Evolutionary conservation across 2,888 invertebrate species (phyloP).

Genomic region (Dolomedes plantarius): DNA sequence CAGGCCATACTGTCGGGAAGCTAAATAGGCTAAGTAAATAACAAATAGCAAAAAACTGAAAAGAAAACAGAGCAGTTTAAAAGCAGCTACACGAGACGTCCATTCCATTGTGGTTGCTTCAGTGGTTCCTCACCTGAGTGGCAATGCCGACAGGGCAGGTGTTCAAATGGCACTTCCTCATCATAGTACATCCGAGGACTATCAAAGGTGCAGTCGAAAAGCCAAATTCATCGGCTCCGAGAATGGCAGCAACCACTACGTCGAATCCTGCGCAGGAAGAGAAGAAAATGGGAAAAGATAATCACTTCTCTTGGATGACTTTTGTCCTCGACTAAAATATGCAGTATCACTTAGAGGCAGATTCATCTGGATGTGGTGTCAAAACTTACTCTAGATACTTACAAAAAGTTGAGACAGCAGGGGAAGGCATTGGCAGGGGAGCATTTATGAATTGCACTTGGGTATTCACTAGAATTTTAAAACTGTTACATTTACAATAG

Average conservation of each 20-base stretch:
- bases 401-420: not conserved
- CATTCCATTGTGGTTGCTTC: conserved; percentile 30
- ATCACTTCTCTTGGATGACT: conserved; percentile 68
- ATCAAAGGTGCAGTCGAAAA: conserved; percentile 99
- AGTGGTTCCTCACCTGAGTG: conserved; percentile 83
- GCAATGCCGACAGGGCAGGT: conserved; percentile 99
- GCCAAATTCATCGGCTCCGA: conserved; percentile 99
- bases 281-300: conserved; percentile 68
- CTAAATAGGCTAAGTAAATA: conserved; percentile 36
- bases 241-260: conserved; percentile 93
- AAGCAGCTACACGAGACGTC: conserved; percentile 50
- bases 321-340: conserved; percentile 27
- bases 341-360: conserved; percentile 18
- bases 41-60: conserved; percentile 43
- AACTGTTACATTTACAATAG: conserved; percentile 53
- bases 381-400: conserved; percentile 63
- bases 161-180: conserved; percentile 99
- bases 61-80: conserved; percentile 54
- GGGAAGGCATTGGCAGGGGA: not conserved
- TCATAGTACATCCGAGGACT: conserved; percentile 99
- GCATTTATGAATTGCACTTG: conserved; percentile 17
- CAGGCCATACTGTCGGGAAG: not conserved
- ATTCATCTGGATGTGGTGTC: conserved; percentile 22
- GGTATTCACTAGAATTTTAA: conserved; percentile 59
- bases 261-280: conserved; percentile 84